Percentiles rank a stretch among this genome's conserved stretches.
These are phyloP conservation scores for Staurois parvus DNA, from an alignment of 2,797 vertebrate genomes.

Conservation along the genomic window DNA sequence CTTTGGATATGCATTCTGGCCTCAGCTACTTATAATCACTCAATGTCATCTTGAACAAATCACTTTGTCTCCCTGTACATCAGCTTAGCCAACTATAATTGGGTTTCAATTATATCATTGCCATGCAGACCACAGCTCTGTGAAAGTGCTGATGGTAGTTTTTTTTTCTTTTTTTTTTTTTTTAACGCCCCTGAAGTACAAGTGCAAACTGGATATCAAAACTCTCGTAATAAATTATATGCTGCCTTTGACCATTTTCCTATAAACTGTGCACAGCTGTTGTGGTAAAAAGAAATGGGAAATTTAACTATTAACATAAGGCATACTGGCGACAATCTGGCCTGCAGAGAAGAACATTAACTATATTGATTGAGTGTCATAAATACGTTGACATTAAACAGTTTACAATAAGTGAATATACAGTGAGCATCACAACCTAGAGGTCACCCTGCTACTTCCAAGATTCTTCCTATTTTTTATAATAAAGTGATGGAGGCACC, in stretches of 20 bases:
- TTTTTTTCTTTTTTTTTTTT: slow-evolving; percentile 29
- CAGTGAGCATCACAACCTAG: neutral
- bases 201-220: slow-evolving; percentile 46
- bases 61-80: slow-evolving; percentile 62
- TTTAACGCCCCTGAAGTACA: slow-evolving; percentile 40
- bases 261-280: slow-evolving; percentile 12
- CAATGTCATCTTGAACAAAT: slow-evolving; percentile 64
- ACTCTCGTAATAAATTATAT: slow-evolving; percentile 22
- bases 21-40: slow-evolving; percentile 61
- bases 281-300: slow-evolving; percentile 11
- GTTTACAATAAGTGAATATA: neutral
- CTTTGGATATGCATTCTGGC: slow-evolving; percentile 59
- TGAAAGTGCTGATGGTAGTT: slow-evolving; percentile 55
- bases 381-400: neutral
- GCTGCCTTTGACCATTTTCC: neutral
- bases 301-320: neutral
- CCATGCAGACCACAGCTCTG: slow-evolving; percentile 58
- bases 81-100: slow-evolving; percentile 63
- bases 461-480: neutral
- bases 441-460: neutral
- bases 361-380: neutral
- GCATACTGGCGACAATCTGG: neutral
- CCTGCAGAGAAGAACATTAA: neutral
- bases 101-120: slow-evolving; percentile 62
- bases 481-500: too few species aligned